Percentiles rank a stretch among this genome's conserved stretches.
phyloP scores from a whole-genome alignment of 2,888 invertebrate species.

The Cheilosia variabilis region DNA sequence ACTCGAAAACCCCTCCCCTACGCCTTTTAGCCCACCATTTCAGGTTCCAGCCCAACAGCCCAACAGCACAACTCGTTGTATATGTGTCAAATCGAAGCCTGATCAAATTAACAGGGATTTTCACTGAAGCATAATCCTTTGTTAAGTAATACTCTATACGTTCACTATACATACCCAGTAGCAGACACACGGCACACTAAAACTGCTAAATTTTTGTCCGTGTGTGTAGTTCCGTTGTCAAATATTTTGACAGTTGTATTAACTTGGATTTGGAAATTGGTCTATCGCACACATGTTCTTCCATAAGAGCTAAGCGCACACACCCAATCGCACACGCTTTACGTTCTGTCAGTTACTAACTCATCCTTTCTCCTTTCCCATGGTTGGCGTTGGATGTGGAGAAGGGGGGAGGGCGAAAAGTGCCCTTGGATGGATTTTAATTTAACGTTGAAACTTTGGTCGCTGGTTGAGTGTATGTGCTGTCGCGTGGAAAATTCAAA shows the following conservation, averaged over 20 bases:
- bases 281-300: conserved; percentile 64
- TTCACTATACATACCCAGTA: neutral
- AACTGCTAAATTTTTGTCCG: neutral
- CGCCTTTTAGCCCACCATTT: neutral
- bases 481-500: conserved; percentile 73
- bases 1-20: neutral
- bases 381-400: neutral
- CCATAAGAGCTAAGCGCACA: neutral
- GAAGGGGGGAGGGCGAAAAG: conserved; percentile 8
- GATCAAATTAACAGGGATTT: conserved; percentile 74
- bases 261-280: conserved; percentile 73
- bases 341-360: conserved; percentile 41
- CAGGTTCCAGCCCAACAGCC: conserved; percentile 4
- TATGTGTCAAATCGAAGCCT: conserved; percentile 73
- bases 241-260: conserved; percentile 74
- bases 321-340: conserved; percentile 8
- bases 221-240: conserved; percentile 60
- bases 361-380: conserved; percentile 51
- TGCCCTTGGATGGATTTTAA: conserved; percentile 70
- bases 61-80: conserved; percentile 31
- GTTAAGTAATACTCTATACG: conserved; percentile 58
- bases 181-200: neutral
- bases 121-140: conserved; percentile 72
- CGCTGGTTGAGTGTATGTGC: conserved; percentile 61
- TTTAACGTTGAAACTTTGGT: conserved; percentile 73